Base-by-base conservation (phyloP, 2,797 vertebrate species). In the Apogon talboti region DNA sequence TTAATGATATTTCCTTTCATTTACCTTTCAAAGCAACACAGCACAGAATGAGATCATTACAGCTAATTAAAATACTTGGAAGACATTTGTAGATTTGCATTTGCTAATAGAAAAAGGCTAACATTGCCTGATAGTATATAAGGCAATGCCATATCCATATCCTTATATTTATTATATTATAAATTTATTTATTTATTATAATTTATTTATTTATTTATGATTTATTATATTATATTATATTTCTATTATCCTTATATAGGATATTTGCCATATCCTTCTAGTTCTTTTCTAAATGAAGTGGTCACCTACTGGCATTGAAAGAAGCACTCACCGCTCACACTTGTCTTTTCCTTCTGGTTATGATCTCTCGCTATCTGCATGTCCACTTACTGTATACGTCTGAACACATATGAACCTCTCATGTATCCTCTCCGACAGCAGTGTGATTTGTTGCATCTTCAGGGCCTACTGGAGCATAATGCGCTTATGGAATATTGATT, bases 401-500 rank as follows among this genome's bases (percentile, higher is more conserved):
- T 51, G 41, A 47, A 18, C 13, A 44, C 9, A 11, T 70, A 18
- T 54, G 64, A 56, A 52, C 59, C 21, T 46, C 8, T 54, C 38
- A 15, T 52, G 57, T 51, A 41, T 83, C 57, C 73, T 46, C 69
- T 12, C 58, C 49, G 67, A 48, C 69, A 45, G 33, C 24, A 15
- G 38, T 0, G 2, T 78, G 78, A 80, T 87, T 82, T 80, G 71
- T 74, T 13, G 33, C 66, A 62, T 81, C 76, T 51, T 69, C 70
- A 16, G 54, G 54, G 65, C 62, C 73, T 38, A 41, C 72, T 67
- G 79, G 50, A 64, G 58, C 50, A 41, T 80, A 80, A 87, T 84
- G 70, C 45, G 43, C 81, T 91, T 87, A 79, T 68, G 59, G 62
- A 83, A 67, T 56, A 45, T 19, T 84, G 84, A 91, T 89, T 87